Evolutionary conservation across 1,140 invertebrate species (phyloP).

Genomic region (Thaumatotibia leucotreta): DNA sequence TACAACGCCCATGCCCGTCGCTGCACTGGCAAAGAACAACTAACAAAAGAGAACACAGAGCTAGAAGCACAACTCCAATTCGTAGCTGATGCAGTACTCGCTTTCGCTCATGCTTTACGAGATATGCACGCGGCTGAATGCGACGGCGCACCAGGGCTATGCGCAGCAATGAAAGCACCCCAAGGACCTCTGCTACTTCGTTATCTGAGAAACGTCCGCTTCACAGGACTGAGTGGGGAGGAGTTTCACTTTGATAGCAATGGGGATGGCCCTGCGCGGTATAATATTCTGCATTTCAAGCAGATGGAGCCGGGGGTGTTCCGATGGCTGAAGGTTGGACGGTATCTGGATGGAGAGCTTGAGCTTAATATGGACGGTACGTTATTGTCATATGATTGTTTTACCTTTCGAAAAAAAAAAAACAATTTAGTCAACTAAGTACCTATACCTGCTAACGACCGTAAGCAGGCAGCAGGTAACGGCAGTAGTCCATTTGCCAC

Average conservation of each 20-base stretch:
- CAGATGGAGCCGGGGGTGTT: conserved; percentile 85
- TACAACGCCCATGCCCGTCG: conserved; percentile 82
- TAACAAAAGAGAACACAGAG: conserved; percentile 85
- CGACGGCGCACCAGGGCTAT: conserved; percentile 82
- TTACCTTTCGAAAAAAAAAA: too few relatives aligned
- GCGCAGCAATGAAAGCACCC: conserved; percentile 89
- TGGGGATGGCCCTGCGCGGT: conserved; percentile 94
- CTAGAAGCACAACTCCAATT: conserved; percentile 95
- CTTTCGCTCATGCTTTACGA: conserved; percentile 91
- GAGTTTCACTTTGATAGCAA: conserved; percentile 92
- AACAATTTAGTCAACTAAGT: too few relatives aligned
- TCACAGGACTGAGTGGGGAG: conserved; percentile 92
- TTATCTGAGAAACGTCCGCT: conserved; percentile 89
- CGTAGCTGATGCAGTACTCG: conserved; percentile 95
- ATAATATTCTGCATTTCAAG: conserved; percentile 97
- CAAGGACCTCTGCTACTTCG: conserved; percentile 87
- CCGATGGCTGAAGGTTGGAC: conserved; percentile 91
- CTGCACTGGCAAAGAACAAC: conserved; percentile 85
- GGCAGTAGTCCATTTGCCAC: too few relatives aligned
- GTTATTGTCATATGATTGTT: background rate
- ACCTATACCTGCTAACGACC: too few relatives aligned
- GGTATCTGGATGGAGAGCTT: conserved; percentile 87
- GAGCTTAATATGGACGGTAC: conserved; percentile 88
- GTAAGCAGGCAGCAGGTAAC: too few relatives aligned
- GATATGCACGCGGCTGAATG: conserved; percentile 90